phyloP scores from a whole-genome alignment of 1,140 invertebrate genomes.

The Saccostrea echinata region DNA sequence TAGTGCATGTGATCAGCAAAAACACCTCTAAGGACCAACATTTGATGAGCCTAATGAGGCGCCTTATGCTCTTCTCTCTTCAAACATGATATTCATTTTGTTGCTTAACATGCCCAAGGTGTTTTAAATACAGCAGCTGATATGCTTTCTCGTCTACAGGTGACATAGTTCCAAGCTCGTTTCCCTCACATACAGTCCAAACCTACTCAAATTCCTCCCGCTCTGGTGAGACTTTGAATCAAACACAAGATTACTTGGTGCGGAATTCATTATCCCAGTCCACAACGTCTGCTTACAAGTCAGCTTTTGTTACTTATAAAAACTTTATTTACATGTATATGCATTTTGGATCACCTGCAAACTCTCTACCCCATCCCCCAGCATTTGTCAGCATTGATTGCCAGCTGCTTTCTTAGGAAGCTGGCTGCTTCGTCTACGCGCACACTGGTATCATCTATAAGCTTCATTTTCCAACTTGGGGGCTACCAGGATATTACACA shows the following conservation, averaged over 20 bases:
- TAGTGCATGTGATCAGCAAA: conserved; percentile 51
- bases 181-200: not conserved
- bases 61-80: too few relatives aligned
- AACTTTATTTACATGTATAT: not conserved
- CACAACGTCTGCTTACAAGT: too few relatives aligned
- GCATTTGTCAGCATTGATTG: not conserved
- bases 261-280: too few relatives aligned
- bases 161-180: not conserved
- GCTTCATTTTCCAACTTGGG: too few relatives aligned
- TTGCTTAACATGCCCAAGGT: conserved; percentile 33
- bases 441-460: too few relatives aligned
- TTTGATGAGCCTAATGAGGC: conserved; percentile 47
- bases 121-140: conserved; percentile 19
- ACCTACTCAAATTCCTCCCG: too few relatives aligned
- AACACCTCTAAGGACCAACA: conserved; percentile 47
- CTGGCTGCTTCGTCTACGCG: too few relatives aligned
- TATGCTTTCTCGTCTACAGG: conserved; percentile 35
- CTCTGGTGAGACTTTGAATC: too few relatives aligned
- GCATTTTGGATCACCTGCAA: not conserved
- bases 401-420: too few relatives aligned
- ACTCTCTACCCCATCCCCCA: not conserved
- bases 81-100: conserved; percentile 49
- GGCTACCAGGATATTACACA: too few relatives aligned
- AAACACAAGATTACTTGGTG: too few relatives aligned
- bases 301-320: too few relatives aligned